Percentiles rank a stretch among this genome's conserved stretches.
Evolutionary conservation across 2,113 vertebrate genomes (phyloP).

Genomic region (Calidris pygmaea): DNA sequence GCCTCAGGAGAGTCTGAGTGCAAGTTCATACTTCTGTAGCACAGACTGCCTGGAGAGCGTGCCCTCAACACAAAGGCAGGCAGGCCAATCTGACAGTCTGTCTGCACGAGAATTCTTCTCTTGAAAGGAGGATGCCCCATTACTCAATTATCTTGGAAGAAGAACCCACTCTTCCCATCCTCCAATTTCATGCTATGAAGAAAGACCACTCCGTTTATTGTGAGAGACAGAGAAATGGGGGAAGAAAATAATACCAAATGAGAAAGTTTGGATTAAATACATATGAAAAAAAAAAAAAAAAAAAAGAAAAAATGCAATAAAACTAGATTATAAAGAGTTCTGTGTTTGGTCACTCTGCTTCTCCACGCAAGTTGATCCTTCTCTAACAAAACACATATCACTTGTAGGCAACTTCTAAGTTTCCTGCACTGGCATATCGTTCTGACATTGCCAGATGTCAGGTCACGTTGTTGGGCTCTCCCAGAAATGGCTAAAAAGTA

Average conservation of each 20-base stretch:
- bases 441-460: neutral
- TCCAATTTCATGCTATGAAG: neutral
- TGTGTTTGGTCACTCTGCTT: neutral
- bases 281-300: neutral
- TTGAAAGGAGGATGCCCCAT: neutral
- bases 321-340: neutral
- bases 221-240: neutral
- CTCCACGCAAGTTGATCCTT: neutral
- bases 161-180: neutral
- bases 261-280: neutral
- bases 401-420: neutral
- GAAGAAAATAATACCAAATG: neutral
- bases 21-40: neutral
- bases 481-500: neutral
- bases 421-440: neutral
- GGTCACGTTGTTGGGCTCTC: neutral
- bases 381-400: fast-evolving
- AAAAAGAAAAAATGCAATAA: neutral
- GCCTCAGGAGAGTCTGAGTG: neutral
- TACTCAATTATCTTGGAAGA: fast-evolving
- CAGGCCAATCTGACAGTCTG: fast-evolving
- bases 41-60: neutral
- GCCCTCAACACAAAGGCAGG: fast-evolving
- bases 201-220: neutral
- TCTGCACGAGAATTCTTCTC: neutral